Base-by-base conservation (phyloP, 2,113 vertebrate genomes). In the Mugil cephalus region DNA sequence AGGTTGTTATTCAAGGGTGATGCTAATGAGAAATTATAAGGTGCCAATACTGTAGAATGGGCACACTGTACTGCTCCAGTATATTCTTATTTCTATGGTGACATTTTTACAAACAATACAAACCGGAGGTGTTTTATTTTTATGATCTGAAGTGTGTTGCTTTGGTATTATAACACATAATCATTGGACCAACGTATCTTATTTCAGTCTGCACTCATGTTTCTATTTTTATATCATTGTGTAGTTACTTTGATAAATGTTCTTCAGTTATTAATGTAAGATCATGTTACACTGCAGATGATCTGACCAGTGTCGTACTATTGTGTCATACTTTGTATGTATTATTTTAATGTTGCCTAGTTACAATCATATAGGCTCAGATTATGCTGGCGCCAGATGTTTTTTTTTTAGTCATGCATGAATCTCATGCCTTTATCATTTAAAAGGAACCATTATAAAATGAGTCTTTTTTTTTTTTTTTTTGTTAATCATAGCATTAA, bases 161-260 rank as follows among this genome's bases (percentile, higher is more conserved):
- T 58, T 30, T 70, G 21, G 50, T 75, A 24, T 67, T 67, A 12
- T 9, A 66, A 55, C 1, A 77, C 38, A 72, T 52, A 46, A 55
- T 69, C 9, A 10, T 58, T 50, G 62, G 70, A 63, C 46, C 56
- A 62, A 56, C 73, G 11, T 72, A 30, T 56, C 43, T 61, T 7
- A 36, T 64, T 42, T 66, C 17, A 73, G 43, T 61, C 56, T 81
- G 40, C 42, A 67, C 46, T 69, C 24, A 35, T 46, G 68, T 60
- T 18, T 58, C 40, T 67, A 30, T 75, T 74, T 63, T 17, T 42
- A 9, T 70, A 73, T 65, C 70, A 69, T 59, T 77, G 45, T 69
- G 79, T 24, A 80, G 79, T 70, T 63, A 34, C 48, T 76, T 79
- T 65, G 67, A 55, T 63, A 59, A 50, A 48, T 61, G 4, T 62